phyloP scores from a whole-genome alignment of 2,113 vertebrate genomes.

The Penelope pileata region DNA sequence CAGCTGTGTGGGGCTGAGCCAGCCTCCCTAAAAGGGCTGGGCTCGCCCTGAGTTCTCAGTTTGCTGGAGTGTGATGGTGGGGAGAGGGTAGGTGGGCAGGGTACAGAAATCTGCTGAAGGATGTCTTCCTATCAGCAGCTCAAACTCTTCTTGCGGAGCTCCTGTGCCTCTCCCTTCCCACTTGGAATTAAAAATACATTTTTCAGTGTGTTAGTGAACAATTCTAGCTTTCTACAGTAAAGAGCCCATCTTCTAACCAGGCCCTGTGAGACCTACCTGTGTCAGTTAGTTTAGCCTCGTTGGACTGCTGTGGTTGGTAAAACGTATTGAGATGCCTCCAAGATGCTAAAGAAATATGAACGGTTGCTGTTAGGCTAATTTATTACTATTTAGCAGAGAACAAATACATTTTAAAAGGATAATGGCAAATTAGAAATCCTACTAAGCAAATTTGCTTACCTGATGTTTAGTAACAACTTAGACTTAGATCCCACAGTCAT shows the following conservation, averaged over 20 bases:
- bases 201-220: slow-evolving; percentile 2
- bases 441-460: slow-evolving; percentile 41
- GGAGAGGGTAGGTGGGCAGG: background rate
- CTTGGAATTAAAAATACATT: slow-evolving; percentile 39
- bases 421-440: slow-evolving; percentile 48
- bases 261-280: background rate
- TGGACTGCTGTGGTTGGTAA: background rate
- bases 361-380: slow-evolving; percentile 12
- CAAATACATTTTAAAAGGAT: slow-evolving; percentile 37
- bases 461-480: background rate
- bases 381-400: slow-evolving; percentile 39
- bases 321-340: slow-evolving; percentile 3
- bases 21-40: background rate
- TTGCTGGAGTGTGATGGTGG: background rate
- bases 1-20: background rate
- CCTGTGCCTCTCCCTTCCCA: background rate
- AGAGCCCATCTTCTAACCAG: background rate
- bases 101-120: background rate
- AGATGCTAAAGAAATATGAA: slow-evolving; percentile 10
- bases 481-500: background rate
- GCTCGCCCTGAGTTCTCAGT: background rate
- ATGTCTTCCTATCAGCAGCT: background rate
- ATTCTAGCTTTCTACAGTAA: background rate
- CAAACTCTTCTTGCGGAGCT: background rate
- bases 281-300: background rate